Evolutionary conservation across 2,888 invertebrate species (phyloP), one percentile per base, ranked within the genome.

Genomic region (Pediacus dermestoides): DNA sequence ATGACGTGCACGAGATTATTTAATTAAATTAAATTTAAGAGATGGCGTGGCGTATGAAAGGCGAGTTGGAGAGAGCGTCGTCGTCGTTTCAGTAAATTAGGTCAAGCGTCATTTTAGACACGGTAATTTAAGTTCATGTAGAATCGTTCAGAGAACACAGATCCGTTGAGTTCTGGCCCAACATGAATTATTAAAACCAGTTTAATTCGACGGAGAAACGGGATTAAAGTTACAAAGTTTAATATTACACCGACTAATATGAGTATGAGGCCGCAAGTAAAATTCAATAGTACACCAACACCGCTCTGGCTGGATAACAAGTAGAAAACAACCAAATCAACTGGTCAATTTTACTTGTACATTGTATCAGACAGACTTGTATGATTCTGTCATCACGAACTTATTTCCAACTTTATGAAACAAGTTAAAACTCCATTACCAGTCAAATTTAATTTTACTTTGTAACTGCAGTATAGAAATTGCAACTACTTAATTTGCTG

Each of bases 401-500:
- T 48, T 41, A 42, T 14, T 39, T 43, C 39, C 34, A 43, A 44
- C 42, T 46, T 35, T 34, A 34, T 23, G 22, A 35, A 49, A 46
- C 47, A 48, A 52, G 46, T 50, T 49, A 50, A 51, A 52, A 52
- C 49, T 52, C 50, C 50, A 49, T 52, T 52, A 44, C 44, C n/a
- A 43, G 49, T 46, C 52, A 45, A 54, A 54, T 54, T 52, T 52
- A 54, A 54, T 54, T 54, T 53, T 44, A 44, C 49, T 52, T 46
- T 42, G 44, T 50, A 47, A 43, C 50, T 39, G 44, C 50, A n/a
- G n/a, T n/a, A n/a, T 50, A 35, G 44, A 44, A 30, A 47, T 43
- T 45, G 48, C 48, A 44, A 50, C 49, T 53, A 47, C 52, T 43
- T 50, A 42, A 50, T 51, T 53, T 46, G 50, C 47, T 45, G 48